Percentiles rank a stretch among this genome's conserved stretches.
phyloP scores from a whole-genome alignment of 2,888 invertebrate species.

The Koerneria pararmatus region DNA sequence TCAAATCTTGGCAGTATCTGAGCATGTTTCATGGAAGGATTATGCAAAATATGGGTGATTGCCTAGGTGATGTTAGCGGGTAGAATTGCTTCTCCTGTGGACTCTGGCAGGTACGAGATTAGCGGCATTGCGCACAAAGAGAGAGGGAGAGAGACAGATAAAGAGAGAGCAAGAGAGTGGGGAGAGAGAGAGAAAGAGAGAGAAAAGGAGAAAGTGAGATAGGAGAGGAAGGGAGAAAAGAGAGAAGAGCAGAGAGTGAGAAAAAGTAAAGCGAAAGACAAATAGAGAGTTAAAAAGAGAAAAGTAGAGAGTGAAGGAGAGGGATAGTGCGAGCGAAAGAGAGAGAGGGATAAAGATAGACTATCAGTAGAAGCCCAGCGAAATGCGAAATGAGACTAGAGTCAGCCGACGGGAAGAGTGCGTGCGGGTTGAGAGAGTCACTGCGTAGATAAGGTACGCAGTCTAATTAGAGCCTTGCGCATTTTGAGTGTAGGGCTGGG shows the following conservation, averaged over 20 bases:
- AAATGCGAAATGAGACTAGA: no score
- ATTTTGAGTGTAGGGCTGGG: no score
- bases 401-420: no score
- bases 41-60: neutral
- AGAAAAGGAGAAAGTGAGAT: neutral
- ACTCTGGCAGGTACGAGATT: neutral
- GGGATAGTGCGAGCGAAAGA: neutral
- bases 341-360: constrained; percentile 11
- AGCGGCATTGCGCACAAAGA: neutral
- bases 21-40: no score
- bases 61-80: constrained; percentile 5
- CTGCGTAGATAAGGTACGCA: no score
- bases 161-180: neutral
- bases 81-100: neutral
- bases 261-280: neutral
- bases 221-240: constrained; percentile 7
- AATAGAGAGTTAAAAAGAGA: neutral
- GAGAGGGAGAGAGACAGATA: neutral
- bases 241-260: neutral
- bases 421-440: no score
- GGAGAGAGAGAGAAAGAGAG: neutral
- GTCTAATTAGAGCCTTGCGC: no score
- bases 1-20: no score
- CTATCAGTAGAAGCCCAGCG: no score
- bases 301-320: neutral